phyloP scores from a whole-genome alignment of 1,140 invertebrate genomes.

The Rhizoglyphus robini region DNA sequence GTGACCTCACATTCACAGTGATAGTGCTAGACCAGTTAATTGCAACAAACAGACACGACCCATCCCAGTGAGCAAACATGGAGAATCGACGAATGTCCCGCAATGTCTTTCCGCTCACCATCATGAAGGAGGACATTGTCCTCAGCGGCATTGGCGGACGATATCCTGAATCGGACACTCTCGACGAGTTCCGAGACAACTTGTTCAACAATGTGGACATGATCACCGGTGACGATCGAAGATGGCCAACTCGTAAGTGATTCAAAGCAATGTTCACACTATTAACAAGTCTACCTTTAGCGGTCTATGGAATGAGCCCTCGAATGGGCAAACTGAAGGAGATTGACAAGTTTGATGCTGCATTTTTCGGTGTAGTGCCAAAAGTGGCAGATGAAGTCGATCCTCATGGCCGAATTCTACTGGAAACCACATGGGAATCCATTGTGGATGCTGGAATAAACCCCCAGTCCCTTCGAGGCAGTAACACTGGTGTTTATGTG shows the following conservation, averaged over 20 bases:
- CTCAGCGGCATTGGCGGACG: slow-evolving; percentile 77
- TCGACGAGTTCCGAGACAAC: slow-evolving; percentile 75
- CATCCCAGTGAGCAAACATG: too few relatives aligned
- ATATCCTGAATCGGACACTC: slow-evolving; percentile 67
- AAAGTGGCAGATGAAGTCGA: slow-evolving; percentile 38
- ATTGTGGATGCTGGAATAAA: slow-evolving; percentile 71
- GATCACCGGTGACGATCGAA: slow-evolving; percentile 65
- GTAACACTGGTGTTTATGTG: slow-evolving; percentile 74
- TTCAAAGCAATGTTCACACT: not conserved
- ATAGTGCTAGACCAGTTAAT: too few relatives aligned
- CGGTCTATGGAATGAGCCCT: slow-evolving; percentile 13
- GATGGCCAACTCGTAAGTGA: slow-evolving; percentile 44
- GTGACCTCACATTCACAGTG: too few relatives aligned
- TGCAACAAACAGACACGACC: too few relatives aligned
- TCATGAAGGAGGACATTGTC: slow-evolving; percentile 54
- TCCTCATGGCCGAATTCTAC: slow-evolving; percentile 72
- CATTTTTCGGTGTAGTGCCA: slow-evolving; percentile 19
- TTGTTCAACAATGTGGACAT: slow-evolving; percentile 72
- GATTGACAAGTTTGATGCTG: slow-evolving; percentile 20
- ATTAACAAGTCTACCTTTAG: not conserved
- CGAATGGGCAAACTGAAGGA: slow-evolving; percentile 21
- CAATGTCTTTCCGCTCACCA: not conserved
- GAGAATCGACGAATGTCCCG: not conserved
- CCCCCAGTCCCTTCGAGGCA: slow-evolving; percentile 27
- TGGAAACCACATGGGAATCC: slow-evolving; percentile 83